These are phyloP conservation scores for Bombyx mori DNA, from an alignment of 1,140 invertebrate species.

Conservation along the genomic window DNA sequence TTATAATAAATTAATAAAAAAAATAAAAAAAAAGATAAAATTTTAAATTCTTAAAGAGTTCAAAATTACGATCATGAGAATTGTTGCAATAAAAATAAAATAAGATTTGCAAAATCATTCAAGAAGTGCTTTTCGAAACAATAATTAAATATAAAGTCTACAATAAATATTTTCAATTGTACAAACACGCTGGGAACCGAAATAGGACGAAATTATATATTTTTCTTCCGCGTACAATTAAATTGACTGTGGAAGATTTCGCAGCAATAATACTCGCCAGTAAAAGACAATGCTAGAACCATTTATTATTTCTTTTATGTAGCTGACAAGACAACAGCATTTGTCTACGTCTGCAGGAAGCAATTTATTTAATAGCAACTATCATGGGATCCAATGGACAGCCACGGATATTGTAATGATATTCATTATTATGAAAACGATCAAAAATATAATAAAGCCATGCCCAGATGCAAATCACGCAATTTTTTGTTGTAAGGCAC, in stretches of 20 bases:
- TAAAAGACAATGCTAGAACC: constrained; percentile 2
- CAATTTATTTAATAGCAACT: too few relatives aligned
- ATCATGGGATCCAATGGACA: too few relatives aligned
- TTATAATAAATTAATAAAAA: too few relatives aligned
- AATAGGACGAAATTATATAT: constrained; percentile 1
- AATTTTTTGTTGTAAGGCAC: too few relatives aligned
- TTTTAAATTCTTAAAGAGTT: too few relatives aligned
- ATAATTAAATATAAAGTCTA: background rate
- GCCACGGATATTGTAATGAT: too few relatives aligned
- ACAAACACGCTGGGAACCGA: background rate
- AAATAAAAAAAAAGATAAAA: too few relatives aligned
- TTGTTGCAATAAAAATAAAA: background rate
- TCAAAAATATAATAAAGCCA: too few relatives aligned
- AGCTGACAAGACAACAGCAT: too few relatives aligned
- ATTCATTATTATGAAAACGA: too few relatives aligned
- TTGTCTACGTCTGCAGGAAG: too few relatives aligned
- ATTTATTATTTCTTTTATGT: background rate
- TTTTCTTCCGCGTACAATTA: background rate
- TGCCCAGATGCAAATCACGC: too few relatives aligned
- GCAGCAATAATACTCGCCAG: background rate
- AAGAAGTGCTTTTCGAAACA: background rate
- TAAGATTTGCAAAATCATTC: background rate
- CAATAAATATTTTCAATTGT: background rate
- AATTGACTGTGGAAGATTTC: background rate
- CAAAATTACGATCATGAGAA: background rate